These are phyloP conservation scores for Dromaius novaehollandiae DNA, from an alignment of 2,113 vertebrate species.

Conservation along the genomic window DNA sequence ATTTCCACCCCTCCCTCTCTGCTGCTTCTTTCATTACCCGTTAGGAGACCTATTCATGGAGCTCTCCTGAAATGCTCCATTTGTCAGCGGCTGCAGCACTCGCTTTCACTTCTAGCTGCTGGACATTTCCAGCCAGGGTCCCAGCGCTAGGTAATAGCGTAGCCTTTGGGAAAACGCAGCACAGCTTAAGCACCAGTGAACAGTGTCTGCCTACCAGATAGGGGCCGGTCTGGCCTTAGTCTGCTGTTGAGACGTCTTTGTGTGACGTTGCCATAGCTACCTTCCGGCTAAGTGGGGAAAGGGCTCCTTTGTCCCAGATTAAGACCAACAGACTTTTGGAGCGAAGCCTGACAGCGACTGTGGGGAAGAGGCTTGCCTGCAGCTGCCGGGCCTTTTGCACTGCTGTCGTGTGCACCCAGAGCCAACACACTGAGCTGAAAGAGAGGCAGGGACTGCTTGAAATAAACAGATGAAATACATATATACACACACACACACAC, in stretches of 20 bases:
- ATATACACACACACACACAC: too few species aligned
- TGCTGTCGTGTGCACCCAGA: background rate
- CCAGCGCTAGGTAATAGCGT: slow-evolving; percentile 26
- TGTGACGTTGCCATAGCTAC: slow-evolving; percentile 67
- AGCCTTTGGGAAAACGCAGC: background rate
- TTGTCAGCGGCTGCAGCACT: background rate
- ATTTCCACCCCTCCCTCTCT: background rate
- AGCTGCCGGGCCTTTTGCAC: background rate
- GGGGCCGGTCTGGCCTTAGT: slow-evolving; percentile 14
- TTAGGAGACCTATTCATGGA: slow-evolving; percentile 29
- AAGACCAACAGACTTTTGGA: slow-evolving; percentile 56
- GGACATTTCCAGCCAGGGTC: slow-evolving; percentile 11
- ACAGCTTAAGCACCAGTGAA: slow-evolving; percentile 12
- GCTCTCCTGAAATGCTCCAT: background rate
- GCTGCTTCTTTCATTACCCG: background rate
- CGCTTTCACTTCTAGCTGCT: slow-evolving; percentile 4
- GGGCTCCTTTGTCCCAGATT: slow-evolving; percentile 59
- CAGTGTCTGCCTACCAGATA: slow-evolving; percentile 20
- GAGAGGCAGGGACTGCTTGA: background rate
- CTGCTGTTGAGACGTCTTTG: slow-evolving; percentile 61
- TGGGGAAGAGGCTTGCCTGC: background rate
- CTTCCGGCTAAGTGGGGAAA: slow-evolving; percentile 54
- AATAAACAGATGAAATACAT: background rate
- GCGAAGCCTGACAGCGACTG: background rate
- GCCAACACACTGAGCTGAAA: background rate